Conservation (phyloP, 2,113 vertebrate genomes). For the Prietella phreatophila region DNA sequence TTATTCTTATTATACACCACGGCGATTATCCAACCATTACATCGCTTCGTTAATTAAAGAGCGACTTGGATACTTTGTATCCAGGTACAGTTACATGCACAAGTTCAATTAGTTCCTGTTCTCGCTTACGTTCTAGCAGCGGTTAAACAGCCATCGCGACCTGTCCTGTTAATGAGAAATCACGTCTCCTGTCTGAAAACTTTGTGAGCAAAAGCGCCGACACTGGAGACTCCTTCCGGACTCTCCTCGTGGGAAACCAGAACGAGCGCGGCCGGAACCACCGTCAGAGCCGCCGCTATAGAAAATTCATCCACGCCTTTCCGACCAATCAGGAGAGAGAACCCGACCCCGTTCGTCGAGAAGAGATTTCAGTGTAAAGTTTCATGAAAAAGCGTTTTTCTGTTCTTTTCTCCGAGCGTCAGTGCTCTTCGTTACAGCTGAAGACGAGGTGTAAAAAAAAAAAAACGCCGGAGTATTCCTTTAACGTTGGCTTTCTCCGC, state of each 20-base stretch:
- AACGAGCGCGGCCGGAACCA: background rate
- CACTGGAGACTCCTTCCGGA: background rate
- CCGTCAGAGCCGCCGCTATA: background rate
- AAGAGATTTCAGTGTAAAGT: background rate
- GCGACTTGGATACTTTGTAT: background rate
- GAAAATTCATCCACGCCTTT: background rate
- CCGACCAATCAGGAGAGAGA: background rate
- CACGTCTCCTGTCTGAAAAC: background rate
- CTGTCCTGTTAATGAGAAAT: too few species aligned
- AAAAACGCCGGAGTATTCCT: background rate
- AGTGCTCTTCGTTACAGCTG: background rate
- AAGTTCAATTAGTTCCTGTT: background rate
- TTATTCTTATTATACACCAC: background rate
- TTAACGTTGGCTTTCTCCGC: background rate
- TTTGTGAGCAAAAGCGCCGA: background rate
- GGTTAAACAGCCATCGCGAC: background rate
- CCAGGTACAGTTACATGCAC: background rate
- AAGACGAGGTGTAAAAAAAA: background rate
- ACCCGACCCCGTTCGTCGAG: background rate
- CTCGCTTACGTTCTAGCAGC: background rate
- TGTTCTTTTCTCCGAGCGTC: background rate
- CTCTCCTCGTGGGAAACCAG: background rate
- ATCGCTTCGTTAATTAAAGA: background rate
- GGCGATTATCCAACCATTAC: background rate
- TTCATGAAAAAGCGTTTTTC: too few species aligned